Evolutionary conservation across 2,888 invertebrate species (phyloP), one percentile per base, ranked within the genome.

Genomic region (Drosophila testacea): DNA sequence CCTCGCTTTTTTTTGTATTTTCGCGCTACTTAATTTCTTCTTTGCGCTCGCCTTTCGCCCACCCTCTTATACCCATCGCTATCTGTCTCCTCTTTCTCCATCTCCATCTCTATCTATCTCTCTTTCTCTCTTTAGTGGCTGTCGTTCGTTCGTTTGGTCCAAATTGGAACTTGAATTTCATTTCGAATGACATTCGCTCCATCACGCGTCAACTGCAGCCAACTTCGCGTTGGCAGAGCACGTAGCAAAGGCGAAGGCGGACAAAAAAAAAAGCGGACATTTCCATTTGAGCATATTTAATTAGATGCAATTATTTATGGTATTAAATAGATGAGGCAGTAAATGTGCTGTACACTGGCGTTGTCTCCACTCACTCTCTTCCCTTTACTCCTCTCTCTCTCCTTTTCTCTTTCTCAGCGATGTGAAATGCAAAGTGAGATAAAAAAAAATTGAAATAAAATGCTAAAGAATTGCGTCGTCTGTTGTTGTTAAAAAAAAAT

Each of bases 251-350:
- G 38, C 52, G 36, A 57, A 69, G 42, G 34, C 34, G 44, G 62
- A 16, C 16, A 16, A 16, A 67, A 59, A 72, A 83, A 83, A 82
- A 81, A 84, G 77, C 76, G 90, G 91, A 91, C 91, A 91, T 91
- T 91, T 91, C 91, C 91, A 91, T 91, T 91, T 90, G 91, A 91
- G 91, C 89, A 91, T 91, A 91, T 91, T 91, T 91, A 91, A 91
- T 91, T 91, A 91, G 91, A 91, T 91, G 91, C 91, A 91, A 91
- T 91, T 91, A 91, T 91, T 91, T 91, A 91, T 91, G 91, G 91
- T 91, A 91, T 91, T 91, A 91, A 91, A 91, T 91, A 91, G 91
- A 91, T 91, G 91, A 91, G 91, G 91, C 91, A 91, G 90, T 90
- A 91, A 91, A 91, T 90, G 90, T 88, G 89, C 83, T 86, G 77